These are phyloP conservation scores for Agonum fuliginosum DNA, from an alignment of 2,888 invertebrate species.

Conservation along the genomic window DNA sequence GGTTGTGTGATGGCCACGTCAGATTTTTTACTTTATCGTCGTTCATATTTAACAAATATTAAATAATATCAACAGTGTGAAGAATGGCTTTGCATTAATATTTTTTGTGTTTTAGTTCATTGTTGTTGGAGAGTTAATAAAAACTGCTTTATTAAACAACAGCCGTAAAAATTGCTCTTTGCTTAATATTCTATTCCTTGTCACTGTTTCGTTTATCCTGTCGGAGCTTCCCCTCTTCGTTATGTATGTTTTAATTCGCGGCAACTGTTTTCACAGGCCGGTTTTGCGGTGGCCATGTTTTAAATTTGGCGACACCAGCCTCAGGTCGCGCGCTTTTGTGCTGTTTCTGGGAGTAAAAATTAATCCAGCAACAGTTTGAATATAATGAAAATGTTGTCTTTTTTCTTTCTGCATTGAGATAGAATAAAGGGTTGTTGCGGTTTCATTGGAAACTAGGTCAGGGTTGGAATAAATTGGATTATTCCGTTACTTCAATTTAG, in stretches of 20 bases:
- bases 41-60: no score
- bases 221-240: slow-evolving; percentile 11
- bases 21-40: no score
- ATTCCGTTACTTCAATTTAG: slow-evolving; percentile 4
- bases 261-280: slow-evolving; percentile 23
- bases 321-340: no score
- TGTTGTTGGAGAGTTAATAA: no score
- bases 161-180: not conserved
- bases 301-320: slow-evolving; percentile 46
- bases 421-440: slow-evolving; percentile 32
- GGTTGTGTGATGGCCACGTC: no score
- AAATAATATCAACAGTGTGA: no score
- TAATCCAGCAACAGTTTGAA: slow-evolving; percentile 52
- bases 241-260: slow-evolving; percentile 35
- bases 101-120: no score
- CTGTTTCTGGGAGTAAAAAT: slow-evolving; percentile 23
- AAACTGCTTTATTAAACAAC: no score
- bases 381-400: slow-evolving; percentile 46
- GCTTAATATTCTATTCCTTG: not conserved
- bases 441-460: slow-evolving; percentile 19
- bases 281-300: slow-evolving; percentile 40
- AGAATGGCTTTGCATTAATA: no score
- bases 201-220: not conserved
- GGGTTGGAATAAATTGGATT: slow-evolving; percentile 33
- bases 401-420: slow-evolving; percentile 30